Conservation (phyloP, 2,888 invertebrate species). For the Crematogaster levior region DNA sequence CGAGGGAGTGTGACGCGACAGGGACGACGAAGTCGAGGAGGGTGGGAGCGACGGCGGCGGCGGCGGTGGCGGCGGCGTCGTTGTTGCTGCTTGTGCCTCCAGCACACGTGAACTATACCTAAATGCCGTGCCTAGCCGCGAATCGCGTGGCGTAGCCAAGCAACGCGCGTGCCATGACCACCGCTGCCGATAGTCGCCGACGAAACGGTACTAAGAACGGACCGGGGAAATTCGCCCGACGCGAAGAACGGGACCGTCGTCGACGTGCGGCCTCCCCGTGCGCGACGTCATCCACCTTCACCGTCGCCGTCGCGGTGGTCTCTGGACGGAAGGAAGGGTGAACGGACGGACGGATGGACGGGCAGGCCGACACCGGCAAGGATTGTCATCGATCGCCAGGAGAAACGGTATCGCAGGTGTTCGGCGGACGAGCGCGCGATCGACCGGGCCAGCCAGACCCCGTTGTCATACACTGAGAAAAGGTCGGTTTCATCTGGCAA, state of each 20-base stretch:
- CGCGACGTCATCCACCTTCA: conserved; percentile 27
- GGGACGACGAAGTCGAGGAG: conserved; percentile 30
- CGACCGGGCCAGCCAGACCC: conserved; percentile 12
- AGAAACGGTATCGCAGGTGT: conserved; percentile 22
- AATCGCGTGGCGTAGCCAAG: conserved; percentile 80
- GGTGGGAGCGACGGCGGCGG: conserved; percentile 37
- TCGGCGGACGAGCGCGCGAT: conserved; percentile 21
- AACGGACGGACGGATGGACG: conserved; percentile 13
- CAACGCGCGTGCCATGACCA: conserved; percentile 81
- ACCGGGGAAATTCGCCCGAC: conserved; percentile 30
- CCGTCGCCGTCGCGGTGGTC: conserved; percentile 22
- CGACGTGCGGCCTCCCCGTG: conserved; percentile 2
- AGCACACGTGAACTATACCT: conserved; percentile 46
- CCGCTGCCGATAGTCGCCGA: conserved; percentile 75
- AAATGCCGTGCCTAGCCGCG: conserved; percentile 60
- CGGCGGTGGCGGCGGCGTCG: conserved; percentile 13
- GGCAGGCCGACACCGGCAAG: conserved; percentile 20
- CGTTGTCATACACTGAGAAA: conserved; percentile 8
- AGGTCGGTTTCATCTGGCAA: conserved; percentile 29
- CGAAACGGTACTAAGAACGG: conserved; percentile 73
- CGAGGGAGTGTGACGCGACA: conserved; percentile 34
- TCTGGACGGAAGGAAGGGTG: neutral
- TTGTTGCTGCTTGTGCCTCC: conserved; percentile 28
- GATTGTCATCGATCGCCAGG: conserved; percentile 52
- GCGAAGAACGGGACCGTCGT: conserved; percentile 14